These are phyloP conservation scores for Miniopterus natalensis DNA, from an alignment of 2,113 vertebrate genomes.

Conservation along the genomic window DNA sequence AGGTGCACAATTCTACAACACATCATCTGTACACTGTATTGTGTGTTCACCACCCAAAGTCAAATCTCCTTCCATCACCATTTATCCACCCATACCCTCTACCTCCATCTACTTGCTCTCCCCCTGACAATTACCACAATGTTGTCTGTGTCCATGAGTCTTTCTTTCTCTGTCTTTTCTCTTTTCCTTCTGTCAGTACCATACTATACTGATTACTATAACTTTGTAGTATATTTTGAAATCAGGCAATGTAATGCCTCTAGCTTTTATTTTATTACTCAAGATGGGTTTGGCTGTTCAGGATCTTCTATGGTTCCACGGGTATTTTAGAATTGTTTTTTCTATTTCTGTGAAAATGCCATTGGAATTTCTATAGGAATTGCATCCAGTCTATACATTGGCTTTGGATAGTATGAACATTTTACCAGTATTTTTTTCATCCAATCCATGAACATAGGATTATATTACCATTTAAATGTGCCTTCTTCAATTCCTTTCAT, in stretches of 20 bases:
- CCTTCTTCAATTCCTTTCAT: neutral
- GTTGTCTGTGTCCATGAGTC: too few species aligned
- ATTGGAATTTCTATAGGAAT: neutral
- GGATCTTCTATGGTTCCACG: neutral
- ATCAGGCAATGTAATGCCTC: neutral
- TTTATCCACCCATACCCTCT: too few species aligned
- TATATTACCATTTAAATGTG: neutral
- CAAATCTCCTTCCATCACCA: too few species aligned
- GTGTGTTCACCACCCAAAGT: too few species aligned
- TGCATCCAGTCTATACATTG: neutral
- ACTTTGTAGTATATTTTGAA: neutral
- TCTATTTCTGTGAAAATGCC: neutral
- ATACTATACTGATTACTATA: neutral
- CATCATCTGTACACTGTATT: too few species aligned
- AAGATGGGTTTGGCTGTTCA: neutral
- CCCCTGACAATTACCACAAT: too few species aligned
- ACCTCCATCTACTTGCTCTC: too few species aligned
- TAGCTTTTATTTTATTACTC: neutral
- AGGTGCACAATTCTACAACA: too few species aligned
- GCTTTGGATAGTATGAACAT: neutral
- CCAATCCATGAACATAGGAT: neutral
- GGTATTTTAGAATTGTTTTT: neutral
- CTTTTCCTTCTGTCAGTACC: neutral
- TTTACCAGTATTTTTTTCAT: neutral
- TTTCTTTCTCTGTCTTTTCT: too few species aligned